phyloP scores from a whole-genome alignment of 2,113 vertebrate species.

The Anhinga anhinga region DNA sequence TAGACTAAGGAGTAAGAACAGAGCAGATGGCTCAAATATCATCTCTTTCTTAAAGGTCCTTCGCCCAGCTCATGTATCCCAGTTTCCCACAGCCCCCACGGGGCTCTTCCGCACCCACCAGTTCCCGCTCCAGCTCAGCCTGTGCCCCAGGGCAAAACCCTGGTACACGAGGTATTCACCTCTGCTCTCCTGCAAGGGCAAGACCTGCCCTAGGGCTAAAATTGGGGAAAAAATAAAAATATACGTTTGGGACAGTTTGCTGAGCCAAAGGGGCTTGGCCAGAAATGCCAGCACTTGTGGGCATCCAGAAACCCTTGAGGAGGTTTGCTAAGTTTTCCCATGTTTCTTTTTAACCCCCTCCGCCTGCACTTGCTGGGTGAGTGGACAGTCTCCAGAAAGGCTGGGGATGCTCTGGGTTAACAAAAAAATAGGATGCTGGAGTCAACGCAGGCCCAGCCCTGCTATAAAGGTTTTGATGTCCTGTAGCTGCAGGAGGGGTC shows the following conservation, averaged over 20 bases:
- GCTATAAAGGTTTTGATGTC: background rate
- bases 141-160: background rate
- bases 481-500: background rate
- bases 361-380: background rate
- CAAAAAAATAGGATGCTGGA: background rate
- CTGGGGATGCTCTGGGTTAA: background rate
- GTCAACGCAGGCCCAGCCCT: background rate
- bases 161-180: background rate
- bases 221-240: background rate
- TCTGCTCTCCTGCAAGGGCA: background rate
- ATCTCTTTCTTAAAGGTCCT: slow-evolving; percentile 28
- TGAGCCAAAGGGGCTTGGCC: background rate
- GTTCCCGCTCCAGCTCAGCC: background rate
- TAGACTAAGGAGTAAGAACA: slow-evolving; percentile 14
- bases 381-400: background rate
- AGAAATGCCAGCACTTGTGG: rapidly evolving
- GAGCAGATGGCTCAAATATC: slow-evolving; percentile 65
- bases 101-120: background rate
- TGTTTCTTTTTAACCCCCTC: background rate
- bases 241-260: background rate
- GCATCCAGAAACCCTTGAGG: background rate
- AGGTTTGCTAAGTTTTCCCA: background rate
- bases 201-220: background rate
- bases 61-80: background rate
- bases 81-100: rapidly evolving